phyloP scores from a whole-genome alignment of 2,888 invertebrate species.

The Callyntrura guangdongensis region DNA sequence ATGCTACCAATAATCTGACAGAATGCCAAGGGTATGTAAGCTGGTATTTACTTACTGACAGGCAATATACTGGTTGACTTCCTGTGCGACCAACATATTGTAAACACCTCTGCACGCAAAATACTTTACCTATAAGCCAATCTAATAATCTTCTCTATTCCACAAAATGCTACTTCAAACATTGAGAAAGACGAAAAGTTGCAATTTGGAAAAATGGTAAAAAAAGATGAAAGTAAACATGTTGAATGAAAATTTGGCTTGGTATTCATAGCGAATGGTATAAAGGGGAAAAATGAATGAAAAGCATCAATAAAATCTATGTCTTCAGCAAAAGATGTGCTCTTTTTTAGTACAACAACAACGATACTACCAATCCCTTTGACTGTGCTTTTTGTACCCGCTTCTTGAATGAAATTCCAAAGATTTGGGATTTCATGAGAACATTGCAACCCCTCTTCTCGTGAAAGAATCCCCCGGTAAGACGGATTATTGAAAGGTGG shows the following conservation, averaged over 20 bases:
- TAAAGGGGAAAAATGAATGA: conserved; percentile 25
- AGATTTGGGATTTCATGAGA: no score
- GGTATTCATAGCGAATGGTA: conserved; percentile 5
- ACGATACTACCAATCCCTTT: background rate
- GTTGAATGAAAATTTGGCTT: background rate
- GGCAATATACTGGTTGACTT: background rate
- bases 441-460: no score
- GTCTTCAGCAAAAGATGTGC: conserved; percentile 37
- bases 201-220: background rate
- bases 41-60: conserved; percentile 27
- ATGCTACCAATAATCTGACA: conserved; percentile 17
- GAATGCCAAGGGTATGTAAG: background rate
- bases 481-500: conserved; percentile 56
- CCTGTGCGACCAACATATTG: conserved; percentile 39
- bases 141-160: background rate
- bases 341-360: background rate
- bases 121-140: background rate
- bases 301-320: background rate
- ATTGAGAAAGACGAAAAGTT: background rate
- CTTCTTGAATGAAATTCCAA: no score
- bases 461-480: background rate
- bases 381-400: background rate
- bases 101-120: conserved; percentile 12
- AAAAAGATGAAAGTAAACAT: background rate
- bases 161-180: no score